Base-by-base conservation (phyloP, 2,888 invertebrate species). In the Andrena haemorrhoa region DNA sequence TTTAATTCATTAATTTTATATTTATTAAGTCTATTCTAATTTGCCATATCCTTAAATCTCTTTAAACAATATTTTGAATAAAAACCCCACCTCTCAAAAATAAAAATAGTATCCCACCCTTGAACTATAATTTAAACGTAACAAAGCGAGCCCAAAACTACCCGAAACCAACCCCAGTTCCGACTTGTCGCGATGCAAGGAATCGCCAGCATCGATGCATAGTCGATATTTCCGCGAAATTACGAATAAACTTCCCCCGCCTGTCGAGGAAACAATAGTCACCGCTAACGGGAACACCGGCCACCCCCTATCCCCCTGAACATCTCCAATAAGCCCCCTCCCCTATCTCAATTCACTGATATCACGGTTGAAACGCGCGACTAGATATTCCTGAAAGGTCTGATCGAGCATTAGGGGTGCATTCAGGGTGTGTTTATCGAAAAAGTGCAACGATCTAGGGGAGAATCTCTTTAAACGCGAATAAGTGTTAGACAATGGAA, bases 311-410 rank as follows among this genome's bases (percentile, higher is more conserved):
- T 61, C 31, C n/a, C 49, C 49, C 31, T 29, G 29, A 75, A 69
- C 56, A 69, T 75, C 75, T n/a, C 58, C 79, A 64, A 75, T 75
- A 79, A 75, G 69, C 35, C 47, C 12, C 23, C 51, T 29, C 8
- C 69, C 68, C n/a, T 31, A 12, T 23, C 8, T 53, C 56, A 23
- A 56, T n/a, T 20, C 64, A 65, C 71, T 51, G 26, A 23, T 12
- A 26, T 53, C n/a, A 29, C 26, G 68, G 31, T 41, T 41, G 41
- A 41, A 61, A 47, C 35, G 20, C 53, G 53, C 12, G 26, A 29
- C 29, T 16, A 4, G 47, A 65, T 65, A 23, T 47, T 47, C 41
- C 8, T 49, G 64, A 49, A 65, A 65, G 23, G 47, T n/a, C 29
- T 10, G 8, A 49, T 23, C 20, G 7, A 41, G 29, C 47, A 23